Evolutionary conservation across 2,113 vertebrate species (phyloP), one percentile per base, ranked within the genome.

Genomic region (Jacana jacana): DNA sequence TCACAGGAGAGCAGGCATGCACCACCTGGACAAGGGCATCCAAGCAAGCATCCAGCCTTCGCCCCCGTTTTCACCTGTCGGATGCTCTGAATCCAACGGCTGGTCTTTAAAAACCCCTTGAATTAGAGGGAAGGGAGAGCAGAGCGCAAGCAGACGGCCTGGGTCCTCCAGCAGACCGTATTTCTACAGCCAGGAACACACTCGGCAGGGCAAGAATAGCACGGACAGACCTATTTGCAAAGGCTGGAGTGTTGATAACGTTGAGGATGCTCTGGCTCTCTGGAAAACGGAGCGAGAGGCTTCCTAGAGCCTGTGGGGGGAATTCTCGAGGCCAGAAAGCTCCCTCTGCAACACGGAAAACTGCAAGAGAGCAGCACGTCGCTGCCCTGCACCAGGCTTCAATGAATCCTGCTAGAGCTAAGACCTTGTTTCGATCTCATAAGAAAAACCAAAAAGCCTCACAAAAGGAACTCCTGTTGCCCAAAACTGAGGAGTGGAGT

Each of bases 11-110:
- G 52, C 46, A 24, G 73, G 37, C 16, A 5, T 2, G 7, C 20
- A 1, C 7, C 6, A 16, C 28, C 46, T 8, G 31, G 46, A 7
- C 0, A 1, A 61, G 49, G 30, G 31, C 66, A 39, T 1, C 17
- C 3, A 1, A 2, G 57, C 1, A 6, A 77, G 39, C 7, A 13
- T 17, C 52, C 27, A 1, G 28, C 31, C 52, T n/a, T 57, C 23
- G 2, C 61, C 1, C 4, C 11, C 3, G 7, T 25, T 31, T 40
- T 15, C 24, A 3, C 2, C 0, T 0, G 1, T 2, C 9, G 49
- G 63, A 28, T 46, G 72, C 69, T 65, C 58, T 1, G 10, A 61
- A 24, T 5, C 20, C 1, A 17, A 25, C 6, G 20, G 27, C 22
- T 6, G 37, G 6, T 11, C 14, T 51, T 33, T 16, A n/a, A 44